Evolutionary conservation across 2,797 vertebrate genomes (phyloP).

Genomic region (Ctenochaetus hawaiiensis): DNA sequence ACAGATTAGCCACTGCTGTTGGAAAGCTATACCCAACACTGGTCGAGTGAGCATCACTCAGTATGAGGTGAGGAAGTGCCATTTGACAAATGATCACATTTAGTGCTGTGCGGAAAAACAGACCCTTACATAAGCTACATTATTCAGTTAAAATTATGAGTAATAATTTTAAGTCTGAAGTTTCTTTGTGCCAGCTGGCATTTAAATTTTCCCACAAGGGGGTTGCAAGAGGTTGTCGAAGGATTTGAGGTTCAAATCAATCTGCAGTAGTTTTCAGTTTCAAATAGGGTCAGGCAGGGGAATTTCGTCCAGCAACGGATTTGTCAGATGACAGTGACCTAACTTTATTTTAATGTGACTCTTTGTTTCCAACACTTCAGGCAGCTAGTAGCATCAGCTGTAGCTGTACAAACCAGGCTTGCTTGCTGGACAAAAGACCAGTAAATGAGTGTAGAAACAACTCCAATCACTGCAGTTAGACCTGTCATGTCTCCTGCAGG

Average conservation of each 20-base stretch:
- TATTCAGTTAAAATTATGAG: constrained; percentile 34
- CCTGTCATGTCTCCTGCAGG: constrained; percentile 33
- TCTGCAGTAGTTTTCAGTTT: constrained; percentile 11
- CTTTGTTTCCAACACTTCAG: constrained; percentile 20
- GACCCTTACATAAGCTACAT: constrained; percentile 53
- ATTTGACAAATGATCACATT: constrained; percentile 79
- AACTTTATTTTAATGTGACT: constrained; percentile 27
- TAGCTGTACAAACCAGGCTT: constrained; percentile 45
- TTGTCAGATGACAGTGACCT: constrained; percentile 32
- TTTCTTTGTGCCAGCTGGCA: constrained; percentile 40
- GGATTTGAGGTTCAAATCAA: constrained; percentile 15
- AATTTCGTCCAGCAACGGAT: constrained; percentile 40
- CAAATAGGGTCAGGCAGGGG: constrained; percentile 9
- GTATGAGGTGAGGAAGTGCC: constrained; percentile 84
- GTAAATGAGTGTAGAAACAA: constrained; percentile 26
- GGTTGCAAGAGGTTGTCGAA: constrained; percentile 34
- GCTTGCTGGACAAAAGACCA: constrained; percentile 22
- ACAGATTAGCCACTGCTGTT: constrained; percentile 86
- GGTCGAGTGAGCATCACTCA: constrained; percentile 83
- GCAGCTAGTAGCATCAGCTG: constrained; percentile 24
- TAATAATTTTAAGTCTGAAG: constrained; percentile 27
- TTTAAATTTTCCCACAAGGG: constrained; percentile 35
- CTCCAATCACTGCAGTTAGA: constrained; percentile 40
- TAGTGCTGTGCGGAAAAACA: constrained; percentile 45
- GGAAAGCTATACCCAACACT: constrained; percentile 85